Base-by-base conservation (phyloP, 2,113 vertebrate species). In the Vulpes ferrilata region DNA sequence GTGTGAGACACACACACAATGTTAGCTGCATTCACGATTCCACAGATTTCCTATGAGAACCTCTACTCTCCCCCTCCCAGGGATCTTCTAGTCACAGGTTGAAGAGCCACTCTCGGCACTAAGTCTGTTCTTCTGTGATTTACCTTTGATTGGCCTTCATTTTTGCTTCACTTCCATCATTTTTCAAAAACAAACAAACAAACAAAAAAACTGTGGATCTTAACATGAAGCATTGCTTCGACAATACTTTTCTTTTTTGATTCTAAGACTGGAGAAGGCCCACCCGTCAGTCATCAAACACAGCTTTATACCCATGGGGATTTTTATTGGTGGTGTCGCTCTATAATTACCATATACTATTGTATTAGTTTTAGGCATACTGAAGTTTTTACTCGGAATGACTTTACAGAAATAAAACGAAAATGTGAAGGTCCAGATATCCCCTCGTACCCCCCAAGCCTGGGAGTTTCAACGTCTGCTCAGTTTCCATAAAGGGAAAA, bases 331-430 rank as follows among this genome's bases (percentile, higher is more conserved):
- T 30, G 62, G 4, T 64, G 25, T 67, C 79, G 59, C 57, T 51
- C n/a, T 79, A 25, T 48, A 79, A 67, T n/a, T 78, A 62, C 43
- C 51, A 25, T 38, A 8, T 38, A 65, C 38, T 71, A 43, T 53
- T 38, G 20, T 48, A 48, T 67, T 79, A 59, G 32, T 59, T 93
- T 93, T 57, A 93, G 73, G 27, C 43, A 3, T 48, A 43, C 53
- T 96, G 10, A 92, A 76, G 16, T 20, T 92, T 97, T 78, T 38
- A 87, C 78, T 95, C 60, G 90, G 79, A 64, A 86, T 53, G 13
- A 79, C 22, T 88, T 93, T 55, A 94, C 12, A 81, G 25, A 92
- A 89, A 51, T 69, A 67, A 57, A 87, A 60, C 27, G 13, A 85
- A 32, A n/a, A 71, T 59, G 17, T 13, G 64, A 92, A 90, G 35